These are phyloP conservation scores for Natator depressus DNA, from an alignment of 2,113 vertebrate genomes.

Conservation along the genomic window DNA sequence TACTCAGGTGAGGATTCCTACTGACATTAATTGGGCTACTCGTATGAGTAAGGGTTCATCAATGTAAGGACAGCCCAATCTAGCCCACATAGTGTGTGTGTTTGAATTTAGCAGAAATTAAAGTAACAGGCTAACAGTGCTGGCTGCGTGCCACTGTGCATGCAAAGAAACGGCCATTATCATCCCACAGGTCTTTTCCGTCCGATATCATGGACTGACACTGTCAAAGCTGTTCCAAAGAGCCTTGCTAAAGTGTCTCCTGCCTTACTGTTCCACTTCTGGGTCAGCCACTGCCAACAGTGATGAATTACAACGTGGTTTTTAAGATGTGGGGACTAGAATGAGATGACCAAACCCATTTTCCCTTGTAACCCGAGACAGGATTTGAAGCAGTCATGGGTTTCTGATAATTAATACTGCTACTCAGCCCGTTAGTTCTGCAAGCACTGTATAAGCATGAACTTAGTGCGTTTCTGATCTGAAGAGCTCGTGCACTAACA, in stretches of 20 bases:
- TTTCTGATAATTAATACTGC: not conserved
- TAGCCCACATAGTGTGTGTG: not conserved
- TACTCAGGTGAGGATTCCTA: fast-evolving
- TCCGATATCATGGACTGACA: not conserved
- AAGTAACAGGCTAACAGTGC: not conserved
- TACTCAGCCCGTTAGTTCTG: not conserved
- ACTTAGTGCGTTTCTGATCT: not conserved
- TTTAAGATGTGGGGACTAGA: not conserved
- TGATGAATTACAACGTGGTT: not conserved
- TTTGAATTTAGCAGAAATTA: not conserved
- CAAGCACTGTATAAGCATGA: not conserved
- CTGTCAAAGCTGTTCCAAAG: not conserved
- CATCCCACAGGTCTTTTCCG: not conserved
- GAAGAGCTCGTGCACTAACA: not conserved
- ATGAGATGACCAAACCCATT: not conserved
- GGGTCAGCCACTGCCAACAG: not conserved
- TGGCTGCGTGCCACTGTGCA: no score
- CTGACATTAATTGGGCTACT: not conserved
- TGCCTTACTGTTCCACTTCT: fast-evolving
- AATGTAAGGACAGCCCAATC: not conserved
- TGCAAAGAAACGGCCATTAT: not conserved
- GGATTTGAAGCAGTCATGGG: not conserved
- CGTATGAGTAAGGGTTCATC: not conserved
- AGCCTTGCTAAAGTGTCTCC: fast-evolving
- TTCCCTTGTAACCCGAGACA: not conserved